Base-by-base conservation (phyloP, 2,888 invertebrate species). In the Allophyes oxyacanthae region DNA sequence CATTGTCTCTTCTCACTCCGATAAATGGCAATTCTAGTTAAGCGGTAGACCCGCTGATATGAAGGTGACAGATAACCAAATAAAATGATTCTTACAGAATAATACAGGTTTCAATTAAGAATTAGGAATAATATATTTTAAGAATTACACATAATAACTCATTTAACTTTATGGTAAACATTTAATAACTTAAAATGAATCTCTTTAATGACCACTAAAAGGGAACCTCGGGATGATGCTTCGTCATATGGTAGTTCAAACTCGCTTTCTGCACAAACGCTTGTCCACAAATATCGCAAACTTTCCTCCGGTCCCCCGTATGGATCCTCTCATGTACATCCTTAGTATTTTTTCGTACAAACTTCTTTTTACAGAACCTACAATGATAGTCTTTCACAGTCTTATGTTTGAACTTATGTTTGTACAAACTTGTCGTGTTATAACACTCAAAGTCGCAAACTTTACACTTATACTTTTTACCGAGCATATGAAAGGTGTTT, bases 201-300 rank as follows among this genome's bases (percentile, higher is more conserved):
- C 4, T 20, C 20, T 20, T 20, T 20, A 4, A 20, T 20, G 2
- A 20, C 4, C 4, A 3, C 4, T 20, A 20, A 4, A 20, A 20
- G 4, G 20, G 20, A 20, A 20, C 2, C 20, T 20, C 20, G 4
- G 93, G 92, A 58, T 93, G 92, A 46, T 92, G 87, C 40, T 91
- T 94, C 0, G 84, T 72, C 92, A 92, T 92, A 33, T 92, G 92
- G 62, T 91, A 92, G 61, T 92, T 92, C 58, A 91, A 67, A 56
- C 92, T 92, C 0, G 92, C 90, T 63, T 92, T 92, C 61, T 93
- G 92, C 0, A 92, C 92, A 55, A 93, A 94, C 32, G 91, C 90
- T 53, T 93, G 89, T 0, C 90, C 85, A 44, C 93, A 93, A 0
- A 83, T 81, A 0, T 61, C 67, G 56, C 93, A 93, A 0, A 89